Percentiles rank a stretch among this genome's conserved stretches.
Evolutionary conservation across 2,888 invertebrate species (phyloP).

Genomic region (Ochropleura leucogaster): DNA sequence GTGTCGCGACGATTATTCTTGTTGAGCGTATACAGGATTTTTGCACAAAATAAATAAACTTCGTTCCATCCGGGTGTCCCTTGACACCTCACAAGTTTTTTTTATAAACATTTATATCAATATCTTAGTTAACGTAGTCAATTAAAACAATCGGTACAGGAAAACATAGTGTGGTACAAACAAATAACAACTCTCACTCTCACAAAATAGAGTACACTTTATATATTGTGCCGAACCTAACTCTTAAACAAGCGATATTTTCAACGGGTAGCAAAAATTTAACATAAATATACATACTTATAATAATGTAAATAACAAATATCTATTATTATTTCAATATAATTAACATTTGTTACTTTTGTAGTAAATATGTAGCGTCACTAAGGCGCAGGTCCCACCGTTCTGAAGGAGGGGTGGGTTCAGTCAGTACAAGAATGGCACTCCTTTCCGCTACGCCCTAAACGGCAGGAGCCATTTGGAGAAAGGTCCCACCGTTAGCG

Average conservation of each 20-base stretch:
- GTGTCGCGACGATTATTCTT: too few species aligned
- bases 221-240: constrained; percentile 40
- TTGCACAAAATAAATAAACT: too few species aligned
- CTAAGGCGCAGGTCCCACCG: background rate
- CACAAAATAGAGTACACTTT: constrained; percentile 41
- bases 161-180: constrained; percentile 34
- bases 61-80: background rate
- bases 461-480: too few species aligned
- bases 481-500: too few species aligned
- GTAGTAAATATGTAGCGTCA: constrained; percentile 4
- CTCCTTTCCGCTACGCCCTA: too few species aligned
- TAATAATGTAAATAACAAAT: constrained; percentile 1
- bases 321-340: constrained; percentile 8
- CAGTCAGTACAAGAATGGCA: too few species aligned
- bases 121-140: constrained; percentile 24
- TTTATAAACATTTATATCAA: constrained; percentile 1
- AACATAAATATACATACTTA: background rate
- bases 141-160: constrained; percentile 25
- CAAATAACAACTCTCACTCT: constrained; percentile 38
- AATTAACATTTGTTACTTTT: constrained; percentile 1
- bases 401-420: too few species aligned
- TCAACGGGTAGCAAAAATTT: background rate
- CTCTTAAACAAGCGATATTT: constrained; percentile 39
- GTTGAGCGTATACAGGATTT: too few species aligned
- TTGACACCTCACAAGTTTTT: background rate